phyloP scores from a whole-genome alignment of 2,113 vertebrate species.

The Paraplagusia blochii region DNA sequence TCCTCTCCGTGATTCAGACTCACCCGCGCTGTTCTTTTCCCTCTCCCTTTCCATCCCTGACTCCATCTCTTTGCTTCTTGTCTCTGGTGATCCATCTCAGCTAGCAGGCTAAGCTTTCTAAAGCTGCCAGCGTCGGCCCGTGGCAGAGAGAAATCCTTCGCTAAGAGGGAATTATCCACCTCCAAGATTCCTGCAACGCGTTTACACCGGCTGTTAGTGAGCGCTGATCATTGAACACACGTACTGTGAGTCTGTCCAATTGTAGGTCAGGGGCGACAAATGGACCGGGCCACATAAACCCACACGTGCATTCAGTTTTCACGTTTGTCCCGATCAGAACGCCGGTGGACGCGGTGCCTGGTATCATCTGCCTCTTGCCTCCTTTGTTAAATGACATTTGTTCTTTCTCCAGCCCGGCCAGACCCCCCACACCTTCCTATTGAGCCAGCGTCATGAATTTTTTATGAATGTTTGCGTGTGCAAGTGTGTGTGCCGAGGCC shows the following conservation, averaged over 20 bases:
- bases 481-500: slow-evolving; percentile 40
- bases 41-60: slow-evolving; percentile 8
- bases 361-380: slow-evolving; percentile 25
- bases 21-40: slow-evolving; percentile 10
- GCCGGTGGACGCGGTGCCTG: slow-evolving; percentile 2
- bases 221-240: background rate
- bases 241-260: background rate
- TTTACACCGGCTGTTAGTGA: slow-evolving; percentile 8
- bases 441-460: slow-evolving; percentile 69
- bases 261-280: background rate
- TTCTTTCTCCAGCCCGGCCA: slow-evolving; percentile 50
- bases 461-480: slow-evolving; percentile 70
- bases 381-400: slow-evolving; percentile 63
- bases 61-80: slow-evolving; percentile 35
- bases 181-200: slow-evolving; percentile 31
- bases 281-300: background rate
- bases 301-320: background rate
- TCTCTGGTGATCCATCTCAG: slow-evolving; percentile 60
- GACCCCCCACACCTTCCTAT: slow-evolving; percentile 59
- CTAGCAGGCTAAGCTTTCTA: slow-evolving; percentile 58
- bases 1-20: slow-evolving; percentile 33
- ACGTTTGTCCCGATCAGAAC: background rate
- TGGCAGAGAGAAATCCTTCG: slow-evolving; percentile 54
- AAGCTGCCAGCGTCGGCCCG: slow-evolving; percentile 53
- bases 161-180: slow-evolving; percentile 66